phyloP scores from a whole-genome alignment of 2,888 invertebrate species.

The Clanis bilineata region DNA sequence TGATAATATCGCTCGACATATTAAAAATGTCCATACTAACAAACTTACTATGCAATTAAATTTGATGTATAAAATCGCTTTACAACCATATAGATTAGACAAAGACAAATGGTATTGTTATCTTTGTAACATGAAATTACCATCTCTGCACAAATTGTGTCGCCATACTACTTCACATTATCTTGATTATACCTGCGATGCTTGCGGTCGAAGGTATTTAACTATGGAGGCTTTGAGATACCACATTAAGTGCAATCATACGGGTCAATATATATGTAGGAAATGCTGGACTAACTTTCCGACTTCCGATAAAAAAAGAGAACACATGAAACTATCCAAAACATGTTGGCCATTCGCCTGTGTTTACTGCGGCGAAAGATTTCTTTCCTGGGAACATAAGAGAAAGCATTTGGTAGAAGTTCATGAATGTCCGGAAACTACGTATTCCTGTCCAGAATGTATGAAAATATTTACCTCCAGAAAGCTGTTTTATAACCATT shows the following conservation, averaged over 20 bases:
- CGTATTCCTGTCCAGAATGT: constrained; percentile 63
- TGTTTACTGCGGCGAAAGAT: constrained; percentile 58
- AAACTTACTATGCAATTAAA: constrained; percentile 39
- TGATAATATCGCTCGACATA: constrained; percentile 52
- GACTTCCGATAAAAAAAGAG: constrained; percentile 46
- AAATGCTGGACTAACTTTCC: constrained; percentile 65
- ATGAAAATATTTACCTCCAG: constrained; percentile 45
- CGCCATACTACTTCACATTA: constrained; percentile 67
- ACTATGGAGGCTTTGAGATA: constrained; percentile 60
- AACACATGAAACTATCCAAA: constrained; percentile 52
- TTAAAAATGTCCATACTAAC: constrained; percentile 47
- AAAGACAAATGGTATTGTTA: constrained; percentile 58
- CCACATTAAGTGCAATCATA: constrained; percentile 59
- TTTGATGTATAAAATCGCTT: constrained; percentile 50
- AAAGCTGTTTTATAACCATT: constrained; percentile 61
- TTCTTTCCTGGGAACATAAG: constrained; percentile 64
- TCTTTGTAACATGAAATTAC: constrained; percentile 54
- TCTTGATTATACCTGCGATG: constrained; percentile 61
- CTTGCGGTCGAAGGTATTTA: constrained; percentile 62
- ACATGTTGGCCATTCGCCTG: constrained; percentile 63
- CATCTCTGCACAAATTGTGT: constrained; percentile 55
- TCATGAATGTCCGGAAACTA: constrained; percentile 47
- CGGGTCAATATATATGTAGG: constrained; percentile 54
- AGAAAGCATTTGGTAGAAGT: constrained; percentile 52
- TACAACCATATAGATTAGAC: constrained; percentile 62